Percentiles rank a stretch among this genome's conserved stretches.
phyloP scores from a whole-genome alignment of 1,140 invertebrate species.

The Acarapis woodi region DNA sequence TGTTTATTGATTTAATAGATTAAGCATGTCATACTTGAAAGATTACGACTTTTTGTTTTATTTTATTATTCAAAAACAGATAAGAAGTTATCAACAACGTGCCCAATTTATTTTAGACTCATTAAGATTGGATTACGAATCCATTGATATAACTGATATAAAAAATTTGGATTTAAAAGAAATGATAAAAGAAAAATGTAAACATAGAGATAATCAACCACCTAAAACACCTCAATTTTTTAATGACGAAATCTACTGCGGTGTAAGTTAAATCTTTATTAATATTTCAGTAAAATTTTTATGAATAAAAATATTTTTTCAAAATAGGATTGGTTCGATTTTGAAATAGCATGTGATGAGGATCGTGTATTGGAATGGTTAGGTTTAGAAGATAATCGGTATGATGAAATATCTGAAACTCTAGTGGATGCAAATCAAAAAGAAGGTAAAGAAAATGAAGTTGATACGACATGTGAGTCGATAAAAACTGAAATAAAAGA shows the following conservation, averaged over 20 bases:
- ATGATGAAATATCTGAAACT: too few relatives aligned
- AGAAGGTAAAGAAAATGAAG: too few relatives aligned
- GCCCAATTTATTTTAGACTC: constrained; percentile 70
- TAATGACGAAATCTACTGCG: constrained; percentile 66
- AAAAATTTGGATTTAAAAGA: constrained; percentile 57
- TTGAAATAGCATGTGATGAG: constrained; percentile 65
- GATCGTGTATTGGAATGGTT: constrained; percentile 60
- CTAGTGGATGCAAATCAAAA: too few relatives aligned
- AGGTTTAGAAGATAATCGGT: too few relatives aligned
- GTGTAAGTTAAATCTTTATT: constrained; percentile 27
- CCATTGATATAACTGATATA: constrained; percentile 73
- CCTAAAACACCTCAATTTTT: constrained; percentile 76
- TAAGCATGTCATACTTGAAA: too few relatives aligned
- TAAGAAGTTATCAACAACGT: constrained; percentile 70
- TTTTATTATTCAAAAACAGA: constrained; percentile 26
- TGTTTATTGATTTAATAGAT: too few relatives aligned
- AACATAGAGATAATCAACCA: constrained; percentile 28
- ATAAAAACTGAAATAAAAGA: too few relatives aligned
- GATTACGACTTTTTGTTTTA: too few relatives aligned
- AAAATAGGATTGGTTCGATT: constrained; percentile 61
- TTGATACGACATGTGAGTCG: too few relatives aligned
- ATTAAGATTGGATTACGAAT: constrained; percentile 53
- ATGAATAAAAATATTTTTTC: constrained; percentile 4
- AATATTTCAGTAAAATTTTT: constrained; percentile 8
- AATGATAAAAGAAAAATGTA: constrained; percentile 66